phyloP scores from a whole-genome alignment of 1,140 invertebrate genomes.

The Lepidurus packardi region DNA sequence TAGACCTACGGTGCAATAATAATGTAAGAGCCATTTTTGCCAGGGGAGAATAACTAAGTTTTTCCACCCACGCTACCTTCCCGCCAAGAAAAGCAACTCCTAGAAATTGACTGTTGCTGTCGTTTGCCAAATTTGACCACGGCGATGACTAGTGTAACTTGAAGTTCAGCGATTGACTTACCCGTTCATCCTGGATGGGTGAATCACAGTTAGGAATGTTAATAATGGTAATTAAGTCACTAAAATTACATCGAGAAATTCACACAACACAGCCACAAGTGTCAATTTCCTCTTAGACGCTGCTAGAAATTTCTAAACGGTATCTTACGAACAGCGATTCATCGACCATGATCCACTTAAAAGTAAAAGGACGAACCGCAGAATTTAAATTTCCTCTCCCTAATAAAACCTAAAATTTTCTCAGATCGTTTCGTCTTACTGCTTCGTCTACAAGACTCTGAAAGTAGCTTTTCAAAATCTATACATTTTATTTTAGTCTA shows the following conservation, averaged over 20 bases:
- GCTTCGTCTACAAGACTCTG: no score
- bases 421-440: no score
- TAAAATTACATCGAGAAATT: slow-evolving; percentile 18
- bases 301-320: neutral
- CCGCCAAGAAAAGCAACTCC: slow-evolving; percentile 3
- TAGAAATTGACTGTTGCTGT: neutral
- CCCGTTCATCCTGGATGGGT: neutral
- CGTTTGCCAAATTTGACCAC: neutral
- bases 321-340: neutral
- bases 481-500: no score
- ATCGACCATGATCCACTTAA: neutral
- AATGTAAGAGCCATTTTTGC: no score
- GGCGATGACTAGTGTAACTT: neutral
- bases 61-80: slow-evolving; percentile 18
- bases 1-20: no score
- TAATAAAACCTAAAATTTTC: no score
- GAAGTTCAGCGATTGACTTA: neutral
- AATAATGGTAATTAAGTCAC: neutral
- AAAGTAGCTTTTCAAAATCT: no score
- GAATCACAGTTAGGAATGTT: slow-evolving; percentile 8
- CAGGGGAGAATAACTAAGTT: no score
- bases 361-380: neutral
- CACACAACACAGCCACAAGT: slow-evolving; percentile 13
- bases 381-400: no score
- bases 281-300: neutral